Evolutionary conservation across 2,888 invertebrate species (phyloP), one percentile per base, ranked within the genome.

Genomic region (Hoplodrina ambigua): DNA sequence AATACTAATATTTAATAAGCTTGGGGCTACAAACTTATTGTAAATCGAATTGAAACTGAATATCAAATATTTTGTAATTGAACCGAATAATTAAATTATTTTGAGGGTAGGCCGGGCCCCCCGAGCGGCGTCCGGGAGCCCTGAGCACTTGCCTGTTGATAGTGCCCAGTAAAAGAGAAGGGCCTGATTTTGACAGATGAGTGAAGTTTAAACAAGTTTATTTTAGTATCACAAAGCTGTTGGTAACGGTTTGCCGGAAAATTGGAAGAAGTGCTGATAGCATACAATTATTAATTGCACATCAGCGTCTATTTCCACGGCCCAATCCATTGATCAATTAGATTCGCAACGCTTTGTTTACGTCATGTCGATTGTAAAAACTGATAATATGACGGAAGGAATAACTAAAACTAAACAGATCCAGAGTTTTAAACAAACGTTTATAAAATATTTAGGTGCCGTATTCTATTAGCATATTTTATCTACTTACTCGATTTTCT

Each of bases 241-340:
- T 82, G 25, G 66, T 63, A 72, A 55, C 82, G 53, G 20, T 64
- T 61, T 54, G 30, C 13, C 25, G 30, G 46, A 49, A 72, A 82
- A 20, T 41, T 33, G 41, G 53, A 54, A 59, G 59, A 20, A 54
- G 49, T 49, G 15, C 30, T 60, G 57, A 67, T 61, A 67, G 33
- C 30, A 25, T n/a, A 68, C 70, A 68, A 73, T 73, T 73, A 65
- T 70, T 80, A 80, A 74, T 84, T 61, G 68, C 67, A 74, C 66
- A 74, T 72, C 33, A 56, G 53, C 60, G 69, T 63, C 50, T 53
- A 69, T 84, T 82, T 86, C 80, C 72, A 82, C 67, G 70, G 85
- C 69, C 78, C 75, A 72, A 77, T 82, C 72, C 58, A 85, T 85
- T 81, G 72, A 65, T 56, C 71, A 84, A 84, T 80, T 80, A 78